A percentile compares a stretch with the other conserved stretches of the same genome.
Conservation (phyloP, 2,797 vertebrate genomes). For the Gobionotothen gibberifrons region DNA sequence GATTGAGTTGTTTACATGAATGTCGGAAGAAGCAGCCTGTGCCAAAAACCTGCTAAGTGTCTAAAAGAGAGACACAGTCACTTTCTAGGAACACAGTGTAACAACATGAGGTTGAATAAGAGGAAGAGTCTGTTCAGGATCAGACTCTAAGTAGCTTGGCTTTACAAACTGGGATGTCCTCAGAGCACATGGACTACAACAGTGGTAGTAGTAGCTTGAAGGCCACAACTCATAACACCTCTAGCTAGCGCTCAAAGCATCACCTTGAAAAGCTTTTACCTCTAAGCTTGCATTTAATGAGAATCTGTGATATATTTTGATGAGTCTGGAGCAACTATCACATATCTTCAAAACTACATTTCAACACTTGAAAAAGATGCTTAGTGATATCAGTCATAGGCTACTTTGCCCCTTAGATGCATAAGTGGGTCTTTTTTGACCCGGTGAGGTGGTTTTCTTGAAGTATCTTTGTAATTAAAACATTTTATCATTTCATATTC, state of each 20-base stretch:
- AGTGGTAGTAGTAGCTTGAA: not conserved
- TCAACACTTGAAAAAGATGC: too few relatives aligned
- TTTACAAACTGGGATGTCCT: conserved; percentile 38
- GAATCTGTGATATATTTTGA: too few relatives aligned
- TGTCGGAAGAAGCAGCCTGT: not conserved
- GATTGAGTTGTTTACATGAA: not conserved
- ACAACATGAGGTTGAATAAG: conserved; percentile 33
- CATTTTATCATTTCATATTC: too few relatives aligned
- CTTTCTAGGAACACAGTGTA: conserved; percentile 34
- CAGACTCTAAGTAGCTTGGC: conserved; percentile 57
- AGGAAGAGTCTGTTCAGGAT: conserved; percentile 17
- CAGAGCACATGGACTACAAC: conserved; percentile 9
- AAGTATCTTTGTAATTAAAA: too few relatives aligned
- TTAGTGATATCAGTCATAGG: too few relatives aligned
- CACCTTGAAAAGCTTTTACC: too few relatives aligned
- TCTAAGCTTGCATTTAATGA: too few relatives aligned
- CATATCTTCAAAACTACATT: too few relatives aligned
- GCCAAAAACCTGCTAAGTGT: conserved; percentile 4
- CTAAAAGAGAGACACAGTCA: not conserved
- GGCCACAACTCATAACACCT: not conserved
- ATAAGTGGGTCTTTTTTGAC: too few relatives aligned
- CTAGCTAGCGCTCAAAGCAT: not conserved
- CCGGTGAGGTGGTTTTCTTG: too few relatives aligned
- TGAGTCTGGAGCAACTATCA: too few relatives aligned
- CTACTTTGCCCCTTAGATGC: too few relatives aligned